These are phyloP conservation scores for Barbus barbus DNA, from an alignment of 2,113 vertebrate genomes.

Conservation along the genomic window DNA sequence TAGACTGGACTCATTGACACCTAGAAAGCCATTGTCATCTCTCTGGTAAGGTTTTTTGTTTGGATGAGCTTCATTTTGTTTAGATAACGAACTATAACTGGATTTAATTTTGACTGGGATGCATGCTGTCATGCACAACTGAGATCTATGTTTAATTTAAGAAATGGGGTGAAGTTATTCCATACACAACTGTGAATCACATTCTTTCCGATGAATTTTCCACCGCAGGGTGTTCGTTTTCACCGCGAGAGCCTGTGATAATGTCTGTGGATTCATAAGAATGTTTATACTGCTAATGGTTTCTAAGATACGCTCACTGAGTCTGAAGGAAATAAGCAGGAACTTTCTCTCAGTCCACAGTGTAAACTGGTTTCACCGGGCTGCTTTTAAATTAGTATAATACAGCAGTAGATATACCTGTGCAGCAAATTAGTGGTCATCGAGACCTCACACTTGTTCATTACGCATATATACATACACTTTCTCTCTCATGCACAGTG, in stretches of 20 bases:
- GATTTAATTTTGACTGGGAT: background rate
- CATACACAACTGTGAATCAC: background rate
- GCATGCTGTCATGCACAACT: background rate
- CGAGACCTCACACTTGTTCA: background rate
- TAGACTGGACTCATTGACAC: background rate
- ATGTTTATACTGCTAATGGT: constrained; percentile 5
- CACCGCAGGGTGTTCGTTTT: background rate
- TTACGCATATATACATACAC: background rate
- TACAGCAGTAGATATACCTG: background rate
- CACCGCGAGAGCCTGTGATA: background rate
- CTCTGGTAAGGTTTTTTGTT: no score
- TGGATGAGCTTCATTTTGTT: background rate
- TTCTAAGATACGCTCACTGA: background rate
- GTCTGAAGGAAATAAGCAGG: background rate
- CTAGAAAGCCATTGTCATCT: background rate
- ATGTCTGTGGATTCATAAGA: background rate
- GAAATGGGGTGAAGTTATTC: background rate
- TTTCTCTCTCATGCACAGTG: background rate
- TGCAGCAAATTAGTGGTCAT: background rate
- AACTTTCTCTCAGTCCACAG: background rate
- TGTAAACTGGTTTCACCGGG: background rate
- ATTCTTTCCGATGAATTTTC: background rate
- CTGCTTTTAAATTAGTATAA: background rate
- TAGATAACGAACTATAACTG: background rate
- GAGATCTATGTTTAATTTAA: background rate